phyloP scores from a whole-genome alignment of 2,797 vertebrate genomes.

The Psittacula echo region DNA sequence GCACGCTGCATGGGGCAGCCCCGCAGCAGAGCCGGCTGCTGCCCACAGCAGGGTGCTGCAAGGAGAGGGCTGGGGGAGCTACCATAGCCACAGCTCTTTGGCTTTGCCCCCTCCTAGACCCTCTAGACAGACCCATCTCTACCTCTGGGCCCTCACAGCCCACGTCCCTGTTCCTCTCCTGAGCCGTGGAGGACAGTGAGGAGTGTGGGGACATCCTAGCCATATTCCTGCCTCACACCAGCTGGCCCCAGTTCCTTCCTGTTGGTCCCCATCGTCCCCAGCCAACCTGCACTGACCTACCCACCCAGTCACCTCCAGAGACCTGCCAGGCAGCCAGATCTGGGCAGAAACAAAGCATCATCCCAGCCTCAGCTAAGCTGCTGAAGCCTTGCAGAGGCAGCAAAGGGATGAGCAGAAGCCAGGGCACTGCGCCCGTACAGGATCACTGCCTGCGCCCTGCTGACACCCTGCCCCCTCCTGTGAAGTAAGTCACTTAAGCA shows the following conservation, averaged over 20 bases:
- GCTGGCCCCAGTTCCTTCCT: neutral
- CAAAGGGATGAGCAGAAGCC: neutral
- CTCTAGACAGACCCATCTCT: accelerated
- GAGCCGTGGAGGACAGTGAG: accelerated
- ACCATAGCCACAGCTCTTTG: neutral
- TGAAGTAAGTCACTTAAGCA: neutral
- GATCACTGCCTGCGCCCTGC: neutral
- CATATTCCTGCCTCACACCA: neutral
- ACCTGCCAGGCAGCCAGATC: accelerated
- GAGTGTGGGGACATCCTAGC: neutral
- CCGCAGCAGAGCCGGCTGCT: neutral
- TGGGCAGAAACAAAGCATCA: neutral
- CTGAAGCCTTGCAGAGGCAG: neutral
- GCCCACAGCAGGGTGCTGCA: neutral
- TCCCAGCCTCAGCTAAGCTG: accelerated
- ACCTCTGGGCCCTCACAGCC: accelerated
- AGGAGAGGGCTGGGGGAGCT: neutral
- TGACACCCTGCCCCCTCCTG: neutral
- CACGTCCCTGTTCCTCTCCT: accelerated
- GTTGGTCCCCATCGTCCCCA: accelerated
- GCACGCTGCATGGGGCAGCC: neutral
- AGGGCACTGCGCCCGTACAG: neutral
- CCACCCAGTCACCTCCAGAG: accelerated
- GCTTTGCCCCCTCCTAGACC: neutral
- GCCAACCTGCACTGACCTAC: neutral